phyloP scores from a whole-genome alignment of 2,113 vertebrate species.

The Microcebus tavaratra region DNA sequence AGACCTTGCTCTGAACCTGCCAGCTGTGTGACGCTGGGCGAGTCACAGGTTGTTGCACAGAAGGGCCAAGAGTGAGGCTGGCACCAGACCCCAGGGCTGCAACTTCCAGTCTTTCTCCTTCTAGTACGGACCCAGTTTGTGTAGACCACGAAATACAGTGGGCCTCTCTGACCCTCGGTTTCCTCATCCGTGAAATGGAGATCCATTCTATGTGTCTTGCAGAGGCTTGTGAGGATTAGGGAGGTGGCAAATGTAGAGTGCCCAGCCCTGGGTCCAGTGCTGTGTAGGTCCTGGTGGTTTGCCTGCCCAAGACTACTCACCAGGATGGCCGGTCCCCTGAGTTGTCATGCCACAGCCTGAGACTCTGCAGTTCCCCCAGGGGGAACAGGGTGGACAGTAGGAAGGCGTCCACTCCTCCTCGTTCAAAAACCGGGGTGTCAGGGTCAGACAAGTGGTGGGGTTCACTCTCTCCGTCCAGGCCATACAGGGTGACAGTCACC shows the following conservation, averaged over 20 bases:
- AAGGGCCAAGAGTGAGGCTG: not conserved
- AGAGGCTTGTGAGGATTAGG: not conserved
- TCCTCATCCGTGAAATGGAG: not conserved
- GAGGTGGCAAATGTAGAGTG: not conserved
- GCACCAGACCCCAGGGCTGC: not conserved
- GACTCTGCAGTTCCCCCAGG: conserved; percentile 91
- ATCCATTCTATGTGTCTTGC: not conserved
- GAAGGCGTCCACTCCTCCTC: conserved; percentile 93
- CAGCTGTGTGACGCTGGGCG: not conserved
- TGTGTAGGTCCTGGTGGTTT: not conserved
- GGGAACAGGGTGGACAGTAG: conserved; percentile 94
- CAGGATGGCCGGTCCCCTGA: conserved; percentile 92
- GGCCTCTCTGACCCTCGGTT: not conserved
- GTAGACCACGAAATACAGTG: not conserved
- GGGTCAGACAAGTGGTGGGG: conserved; percentile 92
- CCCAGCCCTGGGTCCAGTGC: not conserved
- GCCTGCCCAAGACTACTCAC: conserved; percentile 79
- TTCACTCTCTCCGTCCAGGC: conserved; percentile 93
- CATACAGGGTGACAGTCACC: conserved; percentile 93
- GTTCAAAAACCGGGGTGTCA: conserved; percentile 90
- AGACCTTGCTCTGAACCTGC: not conserved
- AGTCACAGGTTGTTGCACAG: not conserved
- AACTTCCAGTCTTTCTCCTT: not conserved
- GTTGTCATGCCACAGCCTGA: conserved; percentile 96
- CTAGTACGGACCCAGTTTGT: not conserved